A percentile compares a stretch with the other conserved stretches of the same genome.
Evolutionary conservation across 2,797 vertebrate genomes (phyloP).

Genomic region (Poeciliopsis paucimaculata): DNA sequence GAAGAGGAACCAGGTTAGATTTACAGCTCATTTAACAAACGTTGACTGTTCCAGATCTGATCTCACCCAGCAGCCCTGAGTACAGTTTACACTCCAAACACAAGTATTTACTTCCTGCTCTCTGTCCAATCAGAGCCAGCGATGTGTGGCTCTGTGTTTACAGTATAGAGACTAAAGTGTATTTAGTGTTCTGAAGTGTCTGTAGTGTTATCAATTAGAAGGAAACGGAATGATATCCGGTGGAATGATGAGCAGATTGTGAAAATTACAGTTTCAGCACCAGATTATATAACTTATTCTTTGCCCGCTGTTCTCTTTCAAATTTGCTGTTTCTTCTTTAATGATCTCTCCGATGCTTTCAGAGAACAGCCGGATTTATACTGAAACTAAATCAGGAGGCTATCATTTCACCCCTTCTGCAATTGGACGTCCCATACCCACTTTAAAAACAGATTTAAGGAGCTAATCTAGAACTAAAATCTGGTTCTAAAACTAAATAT

Average conservation of each 20-base stretch:
- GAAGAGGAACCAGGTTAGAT: background rate
- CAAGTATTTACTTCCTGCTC: constrained; percentile 46
- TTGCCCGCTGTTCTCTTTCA: too few species aligned
- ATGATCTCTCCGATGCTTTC: too few species aligned
- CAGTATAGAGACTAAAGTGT: background rate
- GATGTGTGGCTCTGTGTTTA: constrained; percentile 2
- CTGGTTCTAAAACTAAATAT: too few species aligned
- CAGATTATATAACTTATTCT: background rate
- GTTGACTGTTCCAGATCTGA: constrained; percentile 35
- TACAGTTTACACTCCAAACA: constrained; percentile 62
- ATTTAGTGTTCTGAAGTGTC: background rate
- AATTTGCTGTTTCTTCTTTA: too few species aligned
- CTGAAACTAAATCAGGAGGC: too few species aligned
- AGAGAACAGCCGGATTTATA: too few species aligned
- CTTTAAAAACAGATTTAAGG: too few species aligned
- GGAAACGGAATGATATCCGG: background rate
- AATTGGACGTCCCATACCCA: too few species aligned
- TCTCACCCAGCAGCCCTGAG: constrained; percentile 42
- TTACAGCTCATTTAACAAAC: constrained; percentile 23
- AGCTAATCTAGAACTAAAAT: too few species aligned
- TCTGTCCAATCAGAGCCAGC: constrained; percentile 37
- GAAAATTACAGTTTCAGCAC: background rate
- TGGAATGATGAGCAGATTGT: background rate
- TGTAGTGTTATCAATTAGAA: background rate
- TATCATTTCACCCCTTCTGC: too few species aligned